These are phyloP conservation scores for Phlogophora meticulosa DNA, from an alignment of 2,888 invertebrate species.

Conservation along the genomic window DNA sequence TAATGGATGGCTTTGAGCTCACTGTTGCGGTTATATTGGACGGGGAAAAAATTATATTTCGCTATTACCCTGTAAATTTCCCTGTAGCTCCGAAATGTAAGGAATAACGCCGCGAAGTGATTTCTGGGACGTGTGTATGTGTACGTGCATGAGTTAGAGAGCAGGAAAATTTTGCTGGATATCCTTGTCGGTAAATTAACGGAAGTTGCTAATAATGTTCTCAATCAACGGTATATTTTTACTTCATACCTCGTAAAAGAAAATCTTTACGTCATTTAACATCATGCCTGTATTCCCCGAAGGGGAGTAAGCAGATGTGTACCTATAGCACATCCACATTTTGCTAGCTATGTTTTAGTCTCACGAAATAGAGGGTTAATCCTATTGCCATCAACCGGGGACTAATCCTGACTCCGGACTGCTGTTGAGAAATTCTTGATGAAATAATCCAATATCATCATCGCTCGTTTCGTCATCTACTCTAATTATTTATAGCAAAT, in stretches of 20 bases:
- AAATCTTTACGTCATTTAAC: no score
- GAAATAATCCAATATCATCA: no score
- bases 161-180: constrained; percentile 13
- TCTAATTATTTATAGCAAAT: neutral
- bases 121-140: constrained; percentile 30
- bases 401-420: no score
- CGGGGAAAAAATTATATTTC: constrained; percentile 67
- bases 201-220: constrained; percentile 16
- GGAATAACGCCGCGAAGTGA: constrained; percentile 37
- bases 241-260: neutral
- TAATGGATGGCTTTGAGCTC: constrained; percentile 75
- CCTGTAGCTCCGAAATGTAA: constrained; percentile 44
- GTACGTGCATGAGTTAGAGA: constrained; percentile 18
- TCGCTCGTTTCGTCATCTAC: neutral
- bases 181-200: constrained; percentile 24
- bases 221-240: constrained; percentile 7
- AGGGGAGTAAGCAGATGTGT: no score
- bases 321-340: no score
- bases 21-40: constrained; percentile 69
- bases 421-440: no score
- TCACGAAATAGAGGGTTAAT: no score
- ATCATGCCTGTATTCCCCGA: no score
- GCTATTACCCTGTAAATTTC: constrained; percentile 61
- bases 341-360: no score
- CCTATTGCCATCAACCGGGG: no score